A percentile compares a stretch with the other conserved stretches of the same genome.
Evolutionary conservation across 1,140 invertebrate species (phyloP).

Genomic region (Eurosta solidaginis): DNA sequence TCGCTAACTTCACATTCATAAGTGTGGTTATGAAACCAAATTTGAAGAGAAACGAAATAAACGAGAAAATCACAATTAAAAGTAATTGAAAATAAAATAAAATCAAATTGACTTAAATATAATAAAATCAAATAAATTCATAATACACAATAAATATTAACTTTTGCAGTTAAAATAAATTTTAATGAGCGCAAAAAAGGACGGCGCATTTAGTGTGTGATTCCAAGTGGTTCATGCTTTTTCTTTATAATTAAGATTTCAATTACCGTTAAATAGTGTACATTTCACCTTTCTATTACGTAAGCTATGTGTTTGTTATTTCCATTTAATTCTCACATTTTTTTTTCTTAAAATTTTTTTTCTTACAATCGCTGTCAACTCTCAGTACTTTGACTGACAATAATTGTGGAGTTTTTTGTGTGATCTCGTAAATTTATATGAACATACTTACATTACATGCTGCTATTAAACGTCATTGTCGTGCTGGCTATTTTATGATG

Average conservation of each 20-base stretch:
- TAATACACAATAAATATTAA: no score
- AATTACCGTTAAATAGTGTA: background rate
- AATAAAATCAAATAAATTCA: no score
- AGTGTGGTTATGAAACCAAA: no score
- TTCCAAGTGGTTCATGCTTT: background rate
- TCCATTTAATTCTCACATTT: background rate
- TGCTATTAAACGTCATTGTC: background rate
- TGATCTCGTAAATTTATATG: background rate
- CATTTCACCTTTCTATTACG: background rate
- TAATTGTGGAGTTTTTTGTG: background rate
- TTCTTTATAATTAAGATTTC: background rate
- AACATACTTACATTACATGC: background rate
- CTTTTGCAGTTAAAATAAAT: no score
- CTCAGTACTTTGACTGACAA: background rate
- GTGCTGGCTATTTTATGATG: background rate
- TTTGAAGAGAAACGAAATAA: no score
- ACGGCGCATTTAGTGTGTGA: background rate
- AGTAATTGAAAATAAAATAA: no score
- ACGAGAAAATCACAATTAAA: no score
- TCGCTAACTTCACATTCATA: no score
- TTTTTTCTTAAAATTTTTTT: background rate
- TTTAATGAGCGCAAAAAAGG: background rate
- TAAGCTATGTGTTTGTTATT: background rate
- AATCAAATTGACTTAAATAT: no score
- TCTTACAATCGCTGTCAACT: constrained; percentile 1